These are phyloP conservation scores for Steinernema hermaphroditum DNA, from an alignment of 2,888 invertebrate species.

Conservation along the genomic window DNA sequence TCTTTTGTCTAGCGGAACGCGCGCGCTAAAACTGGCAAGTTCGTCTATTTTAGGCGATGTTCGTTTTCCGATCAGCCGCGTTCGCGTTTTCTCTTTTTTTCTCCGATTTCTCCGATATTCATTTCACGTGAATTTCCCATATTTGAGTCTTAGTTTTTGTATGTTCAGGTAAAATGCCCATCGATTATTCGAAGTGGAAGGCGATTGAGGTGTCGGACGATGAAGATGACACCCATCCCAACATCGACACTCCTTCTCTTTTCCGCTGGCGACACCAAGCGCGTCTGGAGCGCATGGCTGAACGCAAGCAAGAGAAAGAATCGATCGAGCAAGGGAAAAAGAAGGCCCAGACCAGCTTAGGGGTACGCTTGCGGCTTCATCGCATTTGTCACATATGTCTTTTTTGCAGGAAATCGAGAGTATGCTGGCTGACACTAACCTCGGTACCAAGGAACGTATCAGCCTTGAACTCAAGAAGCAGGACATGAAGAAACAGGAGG, in stretches of 20 bases:
- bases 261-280: slow-evolving; percentile 99
- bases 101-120: no score
- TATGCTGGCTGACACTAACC: slow-evolving; percentile 44
- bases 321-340: slow-evolving; percentile 64
- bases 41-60: no score
- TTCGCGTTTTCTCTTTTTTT: no score
- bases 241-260: slow-evolving; percentile 97
- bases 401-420: slow-evolving; percentile 57
- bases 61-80: no score
- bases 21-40: no score
- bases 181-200: slow-evolving; percentile 98
- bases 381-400: background rate
- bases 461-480: slow-evolving; percentile 72
- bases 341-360: slow-evolving; percentile 36
- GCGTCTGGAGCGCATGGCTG: slow-evolving; percentile 75
- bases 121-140: no score
- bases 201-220: slow-evolving; percentile 83
- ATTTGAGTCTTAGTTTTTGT: no score
- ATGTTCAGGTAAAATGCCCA: slow-evolving; percentile 59
- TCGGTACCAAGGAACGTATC: slow-evolving; percentile 49
- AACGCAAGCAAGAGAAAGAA: slow-evolving; percentile 70
- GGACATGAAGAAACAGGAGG: slow-evolving; percentile 75
- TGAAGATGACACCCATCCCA: slow-evolving; percentile 99
- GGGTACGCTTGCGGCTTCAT: slow-evolving; percentile 40
- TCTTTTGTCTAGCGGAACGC: no score